A percentile compares a stretch with the other conserved stretches of the same genome.
phyloP scores from a whole-genome alignment of 2,113 vertebrate genomes.

The Myocastor coypus region DNA sequence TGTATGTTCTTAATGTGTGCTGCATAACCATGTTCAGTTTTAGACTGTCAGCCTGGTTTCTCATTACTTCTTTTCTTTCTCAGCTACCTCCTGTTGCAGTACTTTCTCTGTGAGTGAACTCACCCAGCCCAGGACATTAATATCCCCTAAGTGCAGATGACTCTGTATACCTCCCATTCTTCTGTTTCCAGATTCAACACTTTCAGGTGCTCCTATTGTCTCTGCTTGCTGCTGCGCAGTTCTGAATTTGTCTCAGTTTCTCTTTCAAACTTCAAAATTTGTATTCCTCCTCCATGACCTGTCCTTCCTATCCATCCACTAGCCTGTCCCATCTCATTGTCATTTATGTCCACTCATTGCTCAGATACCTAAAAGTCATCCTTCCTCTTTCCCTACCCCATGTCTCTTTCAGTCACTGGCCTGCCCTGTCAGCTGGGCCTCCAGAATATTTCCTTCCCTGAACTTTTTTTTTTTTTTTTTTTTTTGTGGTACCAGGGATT shows the following conservation, averaged over 20 bases:
- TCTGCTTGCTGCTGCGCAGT: neutral
- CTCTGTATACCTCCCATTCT: neutral
- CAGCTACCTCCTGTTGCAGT: neutral
- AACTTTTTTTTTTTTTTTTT: no score
- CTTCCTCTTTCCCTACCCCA: neutral
- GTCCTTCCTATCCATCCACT: neutral
- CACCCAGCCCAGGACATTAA: neutral
- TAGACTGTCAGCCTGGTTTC: conserved; percentile 51
- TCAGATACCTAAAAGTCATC: conserved; percentile 3
- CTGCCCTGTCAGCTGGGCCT: neutral
- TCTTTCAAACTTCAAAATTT: conserved; percentile 3
- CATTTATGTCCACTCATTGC: neutral
- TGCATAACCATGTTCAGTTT: neutral
- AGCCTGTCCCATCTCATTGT: neutral
- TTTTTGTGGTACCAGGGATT: no score
- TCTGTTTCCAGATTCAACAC: conserved; percentile 11
- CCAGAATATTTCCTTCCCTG: neutral
- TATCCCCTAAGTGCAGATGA: neutral
- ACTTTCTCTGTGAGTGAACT: conserved; percentile 26
- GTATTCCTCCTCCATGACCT: neutral
- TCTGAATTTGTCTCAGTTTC: neutral
- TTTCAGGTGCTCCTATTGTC: conserved; percentile 27
- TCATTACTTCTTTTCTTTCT: conserved; percentile 36
- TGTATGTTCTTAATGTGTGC: neutral
- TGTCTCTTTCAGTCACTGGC: neutral